Evolutionary conservation across 2,888 invertebrate genomes (phyloP), one percentile per base, ranked within the genome.

Genomic region (Meganola albula): DNA sequence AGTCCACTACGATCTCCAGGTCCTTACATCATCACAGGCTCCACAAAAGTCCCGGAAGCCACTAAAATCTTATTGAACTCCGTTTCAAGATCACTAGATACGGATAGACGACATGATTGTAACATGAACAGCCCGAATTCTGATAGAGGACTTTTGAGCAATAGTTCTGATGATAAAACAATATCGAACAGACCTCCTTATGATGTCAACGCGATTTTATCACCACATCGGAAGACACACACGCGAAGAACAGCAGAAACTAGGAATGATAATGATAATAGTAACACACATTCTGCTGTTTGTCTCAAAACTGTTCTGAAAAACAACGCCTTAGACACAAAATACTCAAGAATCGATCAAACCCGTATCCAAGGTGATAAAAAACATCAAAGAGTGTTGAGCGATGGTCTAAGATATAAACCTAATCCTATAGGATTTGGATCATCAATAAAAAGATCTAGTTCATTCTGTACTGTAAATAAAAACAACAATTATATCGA

Each of bases 371-470:
- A 70, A 44, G 74, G 78, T 21, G 78, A 84, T 50, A 74, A 63
- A 55, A 72, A 70, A 40, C 56, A 53, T 27, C 53, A 53, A 39
- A 46, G 53, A 29, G 53, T 55, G 2, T n/a, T 39, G 3, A 55
- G 53, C 44, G 83, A 82, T 27, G 63, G 69, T 1, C 62, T 56
- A 7, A 74, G 69, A 38, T 62, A 63, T 12, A 53, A 57, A 35
- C 49, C 63, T 13, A 62, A 53, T 40, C 60, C 57, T 10, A 48
- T 65, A 2, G 67, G 67, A 2, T 77, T 82, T 27, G 76, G 76
- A 0, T 48, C 70, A 1, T 88, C 89, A 0, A 89, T 92, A 36
- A 87, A 89, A 54, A 84, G 92, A 10, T 92, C 92, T 2, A 91
- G 90, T 56, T 92, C 92, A 6, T 92, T 92, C 58, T 86, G 69